Conservation (phyloP, 2,888 invertebrate genomes). For the Synergus laeviventris region DNA sequence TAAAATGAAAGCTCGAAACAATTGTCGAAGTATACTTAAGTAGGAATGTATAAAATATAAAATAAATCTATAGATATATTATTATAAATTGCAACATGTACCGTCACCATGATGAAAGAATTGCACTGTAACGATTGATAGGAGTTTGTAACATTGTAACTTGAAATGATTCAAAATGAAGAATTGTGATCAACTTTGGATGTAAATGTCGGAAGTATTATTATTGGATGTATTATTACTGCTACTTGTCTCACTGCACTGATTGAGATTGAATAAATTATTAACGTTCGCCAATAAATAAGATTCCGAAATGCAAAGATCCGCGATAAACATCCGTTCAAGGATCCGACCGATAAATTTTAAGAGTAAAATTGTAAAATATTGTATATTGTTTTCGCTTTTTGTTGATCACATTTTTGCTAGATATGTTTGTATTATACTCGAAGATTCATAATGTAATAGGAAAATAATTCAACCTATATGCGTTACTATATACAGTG, state of each 20-base stretch:
- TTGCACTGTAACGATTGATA: slow-evolving; percentile 57
- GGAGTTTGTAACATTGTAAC: slow-evolving; percentile 41
- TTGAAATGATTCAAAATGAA: slow-evolving; percentile 27
- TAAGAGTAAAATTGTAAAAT: slow-evolving; percentile 69
- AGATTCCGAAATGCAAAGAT: slow-evolving; percentile 45
- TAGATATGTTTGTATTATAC: slow-evolving; percentile 67
- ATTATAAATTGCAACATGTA: slow-evolving; percentile 41
- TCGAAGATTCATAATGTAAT: slow-evolving; percentile 57
- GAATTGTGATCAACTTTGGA: slow-evolving; percentile 18
- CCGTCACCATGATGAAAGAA: slow-evolving; percentile 53
- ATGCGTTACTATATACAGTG: not conserved
- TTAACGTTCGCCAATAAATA: slow-evolving; percentile 33
- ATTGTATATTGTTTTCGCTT: slow-evolving; percentile 71
- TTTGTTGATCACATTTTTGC: slow-evolving; percentile 67
- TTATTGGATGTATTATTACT: not conserved
- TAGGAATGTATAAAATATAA: slow-evolving; percentile 57
- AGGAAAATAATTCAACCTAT: slow-evolving; percentile 40
- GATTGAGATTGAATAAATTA: not conserved
- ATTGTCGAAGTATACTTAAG: slow-evolving; percentile 47
- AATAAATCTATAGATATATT: slow-evolving; percentile 42
- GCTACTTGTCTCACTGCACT: not conserved
- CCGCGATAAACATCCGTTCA: slow-evolving; percentile 56
- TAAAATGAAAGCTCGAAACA: slow-evolving; percentile 41
- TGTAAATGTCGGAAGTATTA: not conserved
- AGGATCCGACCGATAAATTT: slow-evolving; percentile 55